phyloP scores from a whole-genome alignment of 2,797 vertebrate genomes.

The Brachymystax lenok region DNA sequence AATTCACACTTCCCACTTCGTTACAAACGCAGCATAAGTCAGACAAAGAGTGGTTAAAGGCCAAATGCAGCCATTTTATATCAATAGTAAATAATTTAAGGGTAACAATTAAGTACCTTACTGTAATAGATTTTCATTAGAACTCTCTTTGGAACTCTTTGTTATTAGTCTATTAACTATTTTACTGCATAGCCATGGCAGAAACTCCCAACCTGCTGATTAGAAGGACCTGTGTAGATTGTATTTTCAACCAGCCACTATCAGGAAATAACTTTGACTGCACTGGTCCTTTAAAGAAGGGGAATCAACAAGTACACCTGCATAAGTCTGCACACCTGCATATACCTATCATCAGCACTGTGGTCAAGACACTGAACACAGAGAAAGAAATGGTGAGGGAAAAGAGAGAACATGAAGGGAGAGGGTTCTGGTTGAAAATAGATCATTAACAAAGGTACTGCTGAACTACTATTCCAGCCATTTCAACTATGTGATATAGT shows the following conservation, averaged over 20 bases:
- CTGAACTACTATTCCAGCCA: conserved; percentile 31
- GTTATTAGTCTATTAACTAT: no score
- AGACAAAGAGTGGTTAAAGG: conserved; percentile 34
- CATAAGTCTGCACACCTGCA: no score
- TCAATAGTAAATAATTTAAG: no score
- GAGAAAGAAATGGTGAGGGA: neutral
- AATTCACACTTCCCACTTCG: no score
- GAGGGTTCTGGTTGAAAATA: neutral
- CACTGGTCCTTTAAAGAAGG: neutral
- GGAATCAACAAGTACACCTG: neutral
- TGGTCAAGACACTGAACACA: conserved; percentile 15
- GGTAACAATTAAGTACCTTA: no score
- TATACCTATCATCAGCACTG: conserved; percentile 12
- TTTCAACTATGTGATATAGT: conserved; percentile 41
- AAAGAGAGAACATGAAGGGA: neutral
- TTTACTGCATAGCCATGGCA: no score
- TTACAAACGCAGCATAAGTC: neutral
- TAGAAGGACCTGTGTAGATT: no score
- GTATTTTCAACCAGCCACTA: no score
- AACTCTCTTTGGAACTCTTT: no score
- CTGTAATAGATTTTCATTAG: no score
- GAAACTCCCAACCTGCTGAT: no score
- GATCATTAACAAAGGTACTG: conserved; percentile 41
- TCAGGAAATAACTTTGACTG: no score
- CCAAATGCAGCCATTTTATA: neutral